phyloP scores from a whole-genome alignment of 2,888 invertebrate genomes.

The Chrysodeixis includens region DNA sequence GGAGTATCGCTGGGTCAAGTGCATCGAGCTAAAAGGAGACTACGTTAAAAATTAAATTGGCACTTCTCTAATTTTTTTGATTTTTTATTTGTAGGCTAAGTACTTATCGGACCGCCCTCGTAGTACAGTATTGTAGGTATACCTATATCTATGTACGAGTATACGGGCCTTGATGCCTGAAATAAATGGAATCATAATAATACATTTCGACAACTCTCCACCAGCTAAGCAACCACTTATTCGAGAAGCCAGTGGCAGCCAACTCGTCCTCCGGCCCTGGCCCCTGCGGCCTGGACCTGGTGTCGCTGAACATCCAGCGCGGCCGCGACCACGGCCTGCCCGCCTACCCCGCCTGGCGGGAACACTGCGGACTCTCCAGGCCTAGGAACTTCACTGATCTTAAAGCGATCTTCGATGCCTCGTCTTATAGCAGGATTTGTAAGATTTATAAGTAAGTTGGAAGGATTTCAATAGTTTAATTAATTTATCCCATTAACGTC shows the following conservation, averaged over 20 bases:
- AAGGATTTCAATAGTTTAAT: not conserved
- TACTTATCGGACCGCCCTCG: no score
- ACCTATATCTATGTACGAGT: no score
- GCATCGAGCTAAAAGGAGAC: no score
- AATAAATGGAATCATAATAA: no score
- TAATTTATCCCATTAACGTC: no score
- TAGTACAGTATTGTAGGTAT: no score
- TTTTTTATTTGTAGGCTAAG: no score
- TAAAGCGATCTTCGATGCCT: slow-evolving; percentile 90
- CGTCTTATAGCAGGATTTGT: slow-evolving; percentile 90
- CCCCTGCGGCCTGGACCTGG: slow-evolving; percentile 94
- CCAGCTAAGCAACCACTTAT: slow-evolving; percentile 92
- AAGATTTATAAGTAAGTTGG: slow-evolving; percentile 90
- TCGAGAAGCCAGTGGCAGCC: slow-evolving; percentile 85
- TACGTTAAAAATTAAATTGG: no score
- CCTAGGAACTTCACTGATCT: slow-evolving; percentile 91
- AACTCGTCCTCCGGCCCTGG: slow-evolving; percentile 62
- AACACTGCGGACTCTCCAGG: slow-evolving; percentile 92
- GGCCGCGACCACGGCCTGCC: slow-evolving; percentile 96
- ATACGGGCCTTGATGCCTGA: no score
- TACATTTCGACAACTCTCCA: not conserved
- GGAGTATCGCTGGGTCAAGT: no score
- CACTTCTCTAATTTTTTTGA: no score
- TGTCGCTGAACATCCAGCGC: slow-evolving; percentile 96
- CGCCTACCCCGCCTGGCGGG: slow-evolving; percentile 93